Conservation (phyloP, 2,113 vertebrate species). For the Oceanodroma tethys region DNA sequence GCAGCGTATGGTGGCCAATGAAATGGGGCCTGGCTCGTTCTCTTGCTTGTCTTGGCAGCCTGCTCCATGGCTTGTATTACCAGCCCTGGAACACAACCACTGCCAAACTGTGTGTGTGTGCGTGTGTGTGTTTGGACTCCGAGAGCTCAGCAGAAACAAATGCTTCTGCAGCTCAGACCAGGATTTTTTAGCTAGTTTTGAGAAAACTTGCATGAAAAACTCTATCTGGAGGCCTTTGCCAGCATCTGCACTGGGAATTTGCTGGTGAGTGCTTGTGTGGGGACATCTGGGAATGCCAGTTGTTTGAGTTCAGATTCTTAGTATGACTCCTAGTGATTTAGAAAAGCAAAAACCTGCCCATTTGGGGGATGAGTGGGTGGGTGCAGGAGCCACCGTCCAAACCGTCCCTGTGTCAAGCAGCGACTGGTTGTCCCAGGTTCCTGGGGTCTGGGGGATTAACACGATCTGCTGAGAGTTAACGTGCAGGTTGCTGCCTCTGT, state of each 20-base stretch:
- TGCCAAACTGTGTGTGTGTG: slow-evolving; percentile 73
- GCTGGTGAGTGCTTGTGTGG: not conserved
- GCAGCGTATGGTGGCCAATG: slow-evolving; percentile 81
- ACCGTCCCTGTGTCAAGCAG: not conserved
- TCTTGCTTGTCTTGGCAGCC: slow-evolving; percentile 83
- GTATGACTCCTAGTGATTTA: not conserved
- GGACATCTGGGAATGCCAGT: not conserved
- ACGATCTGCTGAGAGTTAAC: not conserved
- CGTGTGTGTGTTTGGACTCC: slow-evolving; percentile 62
- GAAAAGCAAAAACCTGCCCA: not conserved
- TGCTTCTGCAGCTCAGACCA: slow-evolving; percentile 57
- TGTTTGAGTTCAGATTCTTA: not conserved
- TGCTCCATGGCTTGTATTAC: slow-evolving; percentile 79
- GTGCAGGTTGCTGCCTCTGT: not conserved
- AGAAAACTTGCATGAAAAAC: slow-evolving; percentile 19
- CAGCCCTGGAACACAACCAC: slow-evolving; percentile 77
- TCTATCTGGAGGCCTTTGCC: not conserved
- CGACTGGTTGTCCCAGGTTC: not conserved
- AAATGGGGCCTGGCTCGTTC: slow-evolving; percentile 77
- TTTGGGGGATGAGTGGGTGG: not conserved
- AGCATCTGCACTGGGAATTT: not conserved
- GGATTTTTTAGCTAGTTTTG: slow-evolving; percentile 60
- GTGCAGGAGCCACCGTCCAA: not conserved
- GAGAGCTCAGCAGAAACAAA: slow-evolving; percentile 71
- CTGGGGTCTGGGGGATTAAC: not conserved